Evolutionary conservation across 1,140 invertebrate genomes (phyloP).

Genomic region (Acromyrmex echinatior): DNA sequence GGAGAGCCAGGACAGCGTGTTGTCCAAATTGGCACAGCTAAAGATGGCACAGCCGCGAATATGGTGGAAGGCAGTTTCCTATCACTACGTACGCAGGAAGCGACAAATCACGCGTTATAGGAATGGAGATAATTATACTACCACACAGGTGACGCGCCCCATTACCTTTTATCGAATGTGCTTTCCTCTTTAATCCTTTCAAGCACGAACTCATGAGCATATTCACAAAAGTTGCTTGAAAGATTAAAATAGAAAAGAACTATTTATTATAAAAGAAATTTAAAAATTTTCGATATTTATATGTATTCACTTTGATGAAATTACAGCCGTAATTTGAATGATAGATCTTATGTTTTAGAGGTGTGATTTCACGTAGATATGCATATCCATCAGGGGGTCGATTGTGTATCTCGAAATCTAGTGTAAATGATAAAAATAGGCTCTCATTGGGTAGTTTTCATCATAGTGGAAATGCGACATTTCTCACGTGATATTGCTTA

Average conservation of each 20-base stretch:
- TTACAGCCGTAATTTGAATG: not conserved
- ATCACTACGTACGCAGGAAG: constrained; percentile 94
- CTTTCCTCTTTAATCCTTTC: constrained; percentile 17
- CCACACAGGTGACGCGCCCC: constrained; percentile 90
- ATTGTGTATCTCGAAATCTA: too few relatives aligned
- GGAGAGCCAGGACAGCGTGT: constrained; percentile 90
- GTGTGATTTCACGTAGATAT: too few relatives aligned
- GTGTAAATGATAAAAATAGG: too few relatives aligned
- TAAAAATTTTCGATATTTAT: not conserved
- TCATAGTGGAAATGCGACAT: too few relatives aligned
- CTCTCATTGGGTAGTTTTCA: too few relatives aligned
- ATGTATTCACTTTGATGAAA: not conserved
- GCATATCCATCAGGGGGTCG: too few relatives aligned
- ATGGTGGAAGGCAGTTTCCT: constrained; percentile 96
- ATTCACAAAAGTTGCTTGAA: not conserved
- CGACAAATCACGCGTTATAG: constrained; percentile 92
- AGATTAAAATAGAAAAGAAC: not conserved
- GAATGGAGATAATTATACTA: constrained; percentile 94
- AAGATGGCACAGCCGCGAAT: constrained; percentile 92
- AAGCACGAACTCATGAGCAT: not conserved
- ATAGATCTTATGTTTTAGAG: not conserved
- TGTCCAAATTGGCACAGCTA: constrained; percentile 90
- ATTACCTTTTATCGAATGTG: not conserved
- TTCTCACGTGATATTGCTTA: too few relatives aligned
- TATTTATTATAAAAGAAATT: not conserved